Base-by-base conservation (phyloP, 2,113 vertebrate species). In the Emydocephalus ijimae region DNA sequence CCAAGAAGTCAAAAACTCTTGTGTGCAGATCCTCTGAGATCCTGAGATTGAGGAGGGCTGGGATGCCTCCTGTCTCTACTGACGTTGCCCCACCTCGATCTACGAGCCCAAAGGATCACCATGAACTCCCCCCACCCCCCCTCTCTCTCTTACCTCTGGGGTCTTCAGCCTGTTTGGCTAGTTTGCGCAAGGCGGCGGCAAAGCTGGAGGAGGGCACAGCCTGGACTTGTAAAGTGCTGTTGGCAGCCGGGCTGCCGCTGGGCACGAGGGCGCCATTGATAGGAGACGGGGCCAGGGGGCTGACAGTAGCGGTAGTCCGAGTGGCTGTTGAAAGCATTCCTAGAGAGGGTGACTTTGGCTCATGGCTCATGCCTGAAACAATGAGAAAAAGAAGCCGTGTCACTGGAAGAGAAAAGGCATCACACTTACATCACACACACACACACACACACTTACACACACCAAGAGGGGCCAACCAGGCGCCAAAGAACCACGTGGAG, bases 321-420 rank as follows among this genome's bases (percentile, higher is more conserved):
- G 99, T 99, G 94, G 98, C 98, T 5, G 99, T 99, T 96, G 99
- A 99, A 97, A 99, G 99, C 99, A 99, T 99, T 98, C 99, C 99
- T 99, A 99, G 97, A 87, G 99, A 99, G 98, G 99, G 99, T 96
- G 99, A 99, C 98, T 99, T 99, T 98, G 99, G 98, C 98, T 99
- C 99, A 99, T 99, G 99, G 99, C 99, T 99, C 99, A 99, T 99
- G 98, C 99, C 99, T 99, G 98, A 48, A 95, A 98, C 0, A 95
- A 96, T 92, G 92, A 97, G 96, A 94, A 97, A 95, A 97, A 97
- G 89, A 97, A 95, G 89, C 43, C 1, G 0, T 0, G 89, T 98
- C 94, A 97, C 94, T 81, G 91, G 90, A 90, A 93, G 90, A 92
- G 94, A 48, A 50, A 50, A 94, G 94, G 61, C 20, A 24, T 74